Base-by-base conservation (phyloP, 2,113 vertebrate genomes). In the Peromyscus californicus region DNA sequence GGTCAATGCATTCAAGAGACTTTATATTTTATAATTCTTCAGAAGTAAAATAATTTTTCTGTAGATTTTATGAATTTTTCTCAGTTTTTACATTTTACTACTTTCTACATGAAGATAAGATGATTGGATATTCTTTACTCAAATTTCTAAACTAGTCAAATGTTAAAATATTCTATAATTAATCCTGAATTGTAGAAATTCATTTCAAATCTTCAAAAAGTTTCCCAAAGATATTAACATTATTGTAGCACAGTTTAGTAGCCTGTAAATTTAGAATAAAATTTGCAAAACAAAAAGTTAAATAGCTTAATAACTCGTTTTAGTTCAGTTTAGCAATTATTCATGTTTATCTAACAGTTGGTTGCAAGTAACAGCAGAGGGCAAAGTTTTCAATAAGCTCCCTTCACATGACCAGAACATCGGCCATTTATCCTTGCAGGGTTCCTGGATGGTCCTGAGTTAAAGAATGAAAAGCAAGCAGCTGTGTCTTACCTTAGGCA, bases 401-500 rank as follows among this genome's bases (percentile, higher is more conserved):
- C 85, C 59, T 83, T 94, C 57, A 87, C 54, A 65, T 42, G n/a
- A 36, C 33, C 93, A 80, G n/a, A 75, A 88, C 4, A 11, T 57
- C 79, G 91, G 45, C 26, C 65, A 57, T 19, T 84, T 76, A 74
- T 31, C 67, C 45, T 90, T 78, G 3, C 69, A 70, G 15, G 39
- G 26, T 93, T 93, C 75, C 72, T 87, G 69, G 42, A 80, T 24
- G 16, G 33, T 42, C 61, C 36, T 88, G 13, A 91, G 76, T 93
- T 89, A 61, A 78, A 85, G 85, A 59, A 87, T 74, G 88, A 89
- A 97, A 95, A 93, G 12, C 96, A 95, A 98, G n/a, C 70, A 51
- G 51, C 92, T 70, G 82, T 76, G 39, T 72, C 98, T 98, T 98
- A 98, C 98, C 98, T 98, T 98, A 16, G 6, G 95, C 92, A 97